Evolutionary conservation across 2,888 invertebrate genomes (phyloP).

Genomic region (Fissipunctia ypsillon): DNA sequence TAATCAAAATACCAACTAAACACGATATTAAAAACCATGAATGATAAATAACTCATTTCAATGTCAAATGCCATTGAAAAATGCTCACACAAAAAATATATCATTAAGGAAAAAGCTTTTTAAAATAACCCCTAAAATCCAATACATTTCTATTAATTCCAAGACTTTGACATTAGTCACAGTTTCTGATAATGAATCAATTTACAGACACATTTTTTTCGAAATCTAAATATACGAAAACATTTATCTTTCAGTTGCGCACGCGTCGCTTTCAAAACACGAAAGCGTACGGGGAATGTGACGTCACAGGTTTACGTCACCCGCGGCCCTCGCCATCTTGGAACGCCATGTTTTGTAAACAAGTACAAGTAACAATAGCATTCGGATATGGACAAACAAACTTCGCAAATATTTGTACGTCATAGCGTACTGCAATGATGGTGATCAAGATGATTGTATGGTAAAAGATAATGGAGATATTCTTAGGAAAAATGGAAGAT

Average conservation of each 20-base stretch:
- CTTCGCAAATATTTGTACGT: conserved; percentile 70
- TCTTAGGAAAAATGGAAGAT: conserved; percentile 49
- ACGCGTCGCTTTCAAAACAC: conserved; percentile 74
- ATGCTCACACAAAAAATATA: conserved; percentile 37
- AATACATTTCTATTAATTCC: conserved; percentile 41
- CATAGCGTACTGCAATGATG: conserved; percentile 50
- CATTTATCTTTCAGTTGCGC: conserved; percentile 76
- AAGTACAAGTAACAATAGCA: conserved; percentile 77
- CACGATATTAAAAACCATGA: neutral
- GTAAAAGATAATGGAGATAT: conserved; percentile 37
- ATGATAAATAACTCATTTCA: conserved; percentile 41
- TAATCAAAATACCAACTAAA: neutral
- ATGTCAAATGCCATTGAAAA: conserved; percentile 48
- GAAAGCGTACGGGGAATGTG: conserved; percentile 72
- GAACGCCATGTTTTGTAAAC: conserved; percentile 83
- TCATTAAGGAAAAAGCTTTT: conserved; percentile 42
- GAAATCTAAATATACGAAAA: conserved; percentile 60
- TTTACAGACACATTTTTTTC: conserved; percentile 64
- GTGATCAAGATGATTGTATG: conserved; percentile 37
- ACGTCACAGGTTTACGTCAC: conserved; percentile 79
- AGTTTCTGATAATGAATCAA: conserved; percentile 68
- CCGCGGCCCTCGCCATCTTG: conserved; percentile 66
- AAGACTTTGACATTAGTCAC: conserved; percentile 57
- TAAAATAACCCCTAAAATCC: conserved; percentile 44
- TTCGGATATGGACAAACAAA: conserved; percentile 80